Conservation (phyloP, 2,113 vertebrate species). For the Coregonus clupeaformis region DNA sequence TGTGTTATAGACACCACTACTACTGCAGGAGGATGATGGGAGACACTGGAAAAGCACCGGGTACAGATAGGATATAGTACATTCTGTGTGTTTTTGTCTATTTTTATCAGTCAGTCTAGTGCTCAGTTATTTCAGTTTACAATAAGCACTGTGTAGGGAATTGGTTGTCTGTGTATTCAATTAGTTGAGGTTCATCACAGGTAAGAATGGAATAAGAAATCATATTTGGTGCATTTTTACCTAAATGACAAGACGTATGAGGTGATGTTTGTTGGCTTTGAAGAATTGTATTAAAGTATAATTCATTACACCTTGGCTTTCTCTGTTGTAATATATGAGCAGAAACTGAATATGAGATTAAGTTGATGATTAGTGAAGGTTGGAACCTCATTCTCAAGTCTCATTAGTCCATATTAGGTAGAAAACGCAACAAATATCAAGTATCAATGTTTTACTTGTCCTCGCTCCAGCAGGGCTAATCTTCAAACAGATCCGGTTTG, state of each 20-base stretch:
- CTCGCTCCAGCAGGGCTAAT: conserved; percentile 25
- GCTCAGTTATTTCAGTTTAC: too few species aligned
- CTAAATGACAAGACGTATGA: background rate
- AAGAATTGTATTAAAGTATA: background rate
- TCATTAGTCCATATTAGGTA: conserved; percentile 18
- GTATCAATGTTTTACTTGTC: conserved; percentile 21
- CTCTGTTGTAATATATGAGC: background rate
- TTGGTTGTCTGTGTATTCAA: background rate
- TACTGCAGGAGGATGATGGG: background rate
- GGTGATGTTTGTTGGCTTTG: background rate
- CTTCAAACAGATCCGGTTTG: conserved; percentile 12
- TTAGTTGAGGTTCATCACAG: conserved; percentile 6
- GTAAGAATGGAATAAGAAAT: background rate
- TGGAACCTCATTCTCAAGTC: background rate
- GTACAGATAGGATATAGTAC: too few species aligned
- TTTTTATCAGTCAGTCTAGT: too few species aligned
- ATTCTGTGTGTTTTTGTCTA: too few species aligned
- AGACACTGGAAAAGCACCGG: too few species aligned
- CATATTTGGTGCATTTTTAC: background rate
- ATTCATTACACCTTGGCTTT: background rate
- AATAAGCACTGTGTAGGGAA: background rate
- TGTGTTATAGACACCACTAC: conserved; percentile 57
- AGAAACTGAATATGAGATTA: background rate
- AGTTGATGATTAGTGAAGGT: background rate
- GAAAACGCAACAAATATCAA: conserved; percentile 9